Percentiles rank a stretch among this genome's conserved stretches.
phyloP scores from a whole-genome alignment of 2,797 vertebrate species.

The Miichthys miiuy region DNA sequence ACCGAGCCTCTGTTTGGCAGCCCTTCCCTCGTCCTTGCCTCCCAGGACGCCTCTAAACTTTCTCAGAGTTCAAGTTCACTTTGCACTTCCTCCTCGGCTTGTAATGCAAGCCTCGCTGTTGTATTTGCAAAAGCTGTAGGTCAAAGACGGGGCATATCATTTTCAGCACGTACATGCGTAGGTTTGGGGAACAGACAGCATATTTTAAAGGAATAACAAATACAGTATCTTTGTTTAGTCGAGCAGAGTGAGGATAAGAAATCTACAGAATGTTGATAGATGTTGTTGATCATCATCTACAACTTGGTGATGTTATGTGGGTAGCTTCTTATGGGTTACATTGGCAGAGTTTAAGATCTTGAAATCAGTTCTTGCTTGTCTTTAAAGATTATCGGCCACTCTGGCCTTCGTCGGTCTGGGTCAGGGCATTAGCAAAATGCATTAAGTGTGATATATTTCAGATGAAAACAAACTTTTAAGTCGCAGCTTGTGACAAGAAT shows the following conservation, averaged over 20 bases:
- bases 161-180: background rate
- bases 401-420: background rate
- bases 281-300: background rate
- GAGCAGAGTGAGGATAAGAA: background rate
- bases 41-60: constrained; percentile 60
- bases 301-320: too few species aligned
- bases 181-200: background rate
- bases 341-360: background rate
- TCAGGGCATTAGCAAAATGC: background rate
- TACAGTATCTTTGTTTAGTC: background rate
- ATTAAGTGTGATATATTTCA: background rate
- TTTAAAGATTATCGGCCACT: background rate
- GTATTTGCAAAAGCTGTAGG: background rate
- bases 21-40: constrained; percentile 53
- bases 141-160: background rate
- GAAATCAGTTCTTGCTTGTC: background rate
- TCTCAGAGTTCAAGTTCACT: constrained; percentile 67
- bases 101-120: background rate
- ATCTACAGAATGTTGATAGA: background rate
- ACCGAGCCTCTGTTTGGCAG: constrained; percentile 41
- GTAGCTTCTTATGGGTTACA: background rate
- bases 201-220: background rate
- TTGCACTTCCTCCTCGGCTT: constrained; percentile 33
- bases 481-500: constrained; percentile 29
- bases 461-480: background rate